These are phyloP conservation scores for Myathropa florea DNA, from an alignment of 2,888 invertebrate species.

Conservation along the genomic window DNA sequence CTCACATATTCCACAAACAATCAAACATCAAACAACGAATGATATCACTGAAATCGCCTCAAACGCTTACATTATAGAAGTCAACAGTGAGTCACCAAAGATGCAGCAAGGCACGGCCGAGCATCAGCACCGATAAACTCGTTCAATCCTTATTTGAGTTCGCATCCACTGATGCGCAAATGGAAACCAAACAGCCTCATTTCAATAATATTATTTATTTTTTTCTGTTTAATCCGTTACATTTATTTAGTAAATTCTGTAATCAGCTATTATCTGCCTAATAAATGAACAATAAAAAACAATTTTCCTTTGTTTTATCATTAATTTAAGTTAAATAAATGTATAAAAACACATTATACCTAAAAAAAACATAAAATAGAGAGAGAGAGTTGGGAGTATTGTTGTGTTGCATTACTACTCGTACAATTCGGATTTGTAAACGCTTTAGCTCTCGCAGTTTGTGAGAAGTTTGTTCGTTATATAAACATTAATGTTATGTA, in stretches of 20 bases:
- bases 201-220: conserved; percentile 28
- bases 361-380: conserved; percentile 8
- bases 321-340: conserved; percentile 47
- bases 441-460: conserved; percentile 17
- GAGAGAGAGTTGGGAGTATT: conserved; percentile 1
- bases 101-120: not conserved
- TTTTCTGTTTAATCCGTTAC: conserved; percentile 46
- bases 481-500: conserved; percentile 12
- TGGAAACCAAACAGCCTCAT: not conserved
- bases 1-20: not conserved
- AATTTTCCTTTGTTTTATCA: conserved; percentile 16
- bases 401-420: conserved; percentile 4
- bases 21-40: not conserved
- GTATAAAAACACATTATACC: conserved; percentile 60
- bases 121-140: not conserved
- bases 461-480: conserved; percentile 35
- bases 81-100: not conserved
- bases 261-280: conserved; percentile 44
- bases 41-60: not conserved
- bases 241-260: conserved; percentile 65
- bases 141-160: not conserved
- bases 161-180: not conserved
- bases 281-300: conserved; percentile 63
- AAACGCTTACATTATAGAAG: not conserved
- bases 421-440: conserved; percentile 4